Base-by-base conservation (phyloP, 2,113 vertebrate species). In the Pitta sordida region DNA sequence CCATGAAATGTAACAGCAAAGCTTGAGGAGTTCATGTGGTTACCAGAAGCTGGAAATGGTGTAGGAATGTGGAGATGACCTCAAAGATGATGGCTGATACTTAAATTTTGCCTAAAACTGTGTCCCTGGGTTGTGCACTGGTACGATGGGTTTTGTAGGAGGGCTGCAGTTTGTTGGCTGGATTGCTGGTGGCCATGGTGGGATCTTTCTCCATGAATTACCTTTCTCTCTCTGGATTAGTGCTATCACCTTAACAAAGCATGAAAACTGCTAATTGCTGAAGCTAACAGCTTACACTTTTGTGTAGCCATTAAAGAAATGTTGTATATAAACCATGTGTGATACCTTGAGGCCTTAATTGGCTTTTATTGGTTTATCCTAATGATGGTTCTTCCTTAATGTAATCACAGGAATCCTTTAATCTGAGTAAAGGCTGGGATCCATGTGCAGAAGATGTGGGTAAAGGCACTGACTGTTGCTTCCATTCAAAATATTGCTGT, bases 311-410 rank as follows among this genome's bases (percentile, higher is more conserved):
- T 84, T 78, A 73, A 69, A 51, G 67, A 83, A 76, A 62, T 53
- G 30, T 26, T 51, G 58, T 76, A 2, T 58, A 36, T 73, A 80
- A 94, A 52, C 34, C 29, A 11, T 8, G 13, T 76, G 74, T 84
- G 65, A 48, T 56, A 30, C 44, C 18, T 39, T 84, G 32, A 87
- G 70, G 41, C 53, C 44, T 87, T 89, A 84, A 90, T 84, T 93
- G 90, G 53, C 48, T 90, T 87, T 86, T 92, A 74, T 46, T 88
- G 37, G 69, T 65, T 94, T 88, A 55, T 70, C 86, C 87, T 71
- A 76, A 48, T 36, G 58, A 22, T 34, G 69, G 49, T 44, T n/a
- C 0, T 1, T 68, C 48, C n/a, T 91, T 78, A 74, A 55, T 0
- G 0, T 80, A 60, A 82, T 81, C 53, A 8, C 23, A 56, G 37